Evolutionary conservation across 2,888 invertebrate genomes (phyloP).

Genomic region (Sphecodes monilicornis): DNA sequence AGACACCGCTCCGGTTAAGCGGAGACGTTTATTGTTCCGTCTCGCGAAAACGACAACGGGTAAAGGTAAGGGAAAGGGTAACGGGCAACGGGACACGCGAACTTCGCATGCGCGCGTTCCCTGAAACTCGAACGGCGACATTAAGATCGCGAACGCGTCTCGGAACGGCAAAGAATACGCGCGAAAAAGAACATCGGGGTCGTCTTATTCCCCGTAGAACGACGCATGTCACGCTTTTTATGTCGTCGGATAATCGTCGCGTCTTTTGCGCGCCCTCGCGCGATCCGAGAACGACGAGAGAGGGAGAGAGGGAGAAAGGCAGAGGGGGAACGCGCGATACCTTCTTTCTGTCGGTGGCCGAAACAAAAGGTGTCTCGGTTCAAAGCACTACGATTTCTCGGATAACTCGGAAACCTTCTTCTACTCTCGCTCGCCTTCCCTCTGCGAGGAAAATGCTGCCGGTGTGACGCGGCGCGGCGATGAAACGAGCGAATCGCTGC

Average conservation of each 20-base stretch:
- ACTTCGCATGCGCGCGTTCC: background rate
- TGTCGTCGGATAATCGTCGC: conserved; percentile 24
- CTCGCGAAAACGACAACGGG: background rate
- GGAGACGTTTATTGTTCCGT: background rate
- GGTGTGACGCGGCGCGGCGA: background rate
- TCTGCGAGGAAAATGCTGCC: conserved; percentile 1
- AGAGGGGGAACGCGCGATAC: background rate
- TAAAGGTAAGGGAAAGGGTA: background rate
- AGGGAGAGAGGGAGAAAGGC: background rate
- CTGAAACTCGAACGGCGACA: background rate
- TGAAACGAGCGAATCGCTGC: background rate
- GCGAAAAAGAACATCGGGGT: conserved; percentile 36
- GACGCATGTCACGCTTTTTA: conserved; percentile 6
- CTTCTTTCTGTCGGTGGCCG: background rate
- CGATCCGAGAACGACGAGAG: background rate
- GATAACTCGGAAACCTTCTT: conserved; percentile 4
- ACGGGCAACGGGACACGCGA: background rate
- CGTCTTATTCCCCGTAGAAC: conserved; percentile 18
- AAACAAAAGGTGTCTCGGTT: conserved; percentile 23
- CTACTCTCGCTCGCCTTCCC: background rate
- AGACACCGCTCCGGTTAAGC: background rate
- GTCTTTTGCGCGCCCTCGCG: background rate
- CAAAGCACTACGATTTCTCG: conserved; percentile 12
- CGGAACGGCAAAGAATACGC: background rate
- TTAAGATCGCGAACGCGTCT: background rate